Percentiles rank a stretch among this genome's conserved stretches.
These are phyloP conservation scores for Epirrita christyi DNA, from an alignment of 2,888 invertebrate genomes.

Conservation along the genomic window DNA sequence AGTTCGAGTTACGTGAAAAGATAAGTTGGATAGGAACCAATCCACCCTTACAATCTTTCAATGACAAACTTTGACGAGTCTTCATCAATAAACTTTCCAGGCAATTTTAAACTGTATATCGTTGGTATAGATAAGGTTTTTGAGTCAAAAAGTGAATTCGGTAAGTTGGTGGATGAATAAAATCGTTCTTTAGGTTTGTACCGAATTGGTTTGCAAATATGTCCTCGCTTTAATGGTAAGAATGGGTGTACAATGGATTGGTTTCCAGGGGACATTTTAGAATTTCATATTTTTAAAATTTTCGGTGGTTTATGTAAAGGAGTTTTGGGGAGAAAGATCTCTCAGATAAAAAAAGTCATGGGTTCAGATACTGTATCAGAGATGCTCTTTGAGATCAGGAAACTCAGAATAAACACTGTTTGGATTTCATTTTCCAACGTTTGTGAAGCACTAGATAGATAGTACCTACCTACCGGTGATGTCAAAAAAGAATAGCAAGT, in stretches of 20 bases:
- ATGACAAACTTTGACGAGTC: slow-evolving; percentile 42
- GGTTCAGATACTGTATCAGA: too few species aligned
- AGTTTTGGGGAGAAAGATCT: too few species aligned
- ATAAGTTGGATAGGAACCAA: slow-evolving; percentile 37
- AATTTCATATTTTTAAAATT: slow-evolving; percentile 17
- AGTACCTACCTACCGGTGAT: too few species aligned
- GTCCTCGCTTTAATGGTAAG: slow-evolving; percentile 49
- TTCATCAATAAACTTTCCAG: slow-evolving; percentile 2
- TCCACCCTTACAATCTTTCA: slow-evolving; percentile 46
- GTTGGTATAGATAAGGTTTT: slow-evolving; percentile 14
- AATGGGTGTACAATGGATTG: slow-evolving; percentile 47
- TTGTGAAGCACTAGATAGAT: too few species aligned
- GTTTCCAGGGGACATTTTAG: slow-evolving; percentile 32
- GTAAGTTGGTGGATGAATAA: slow-evolving; percentile 46
- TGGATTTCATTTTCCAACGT: too few species aligned
- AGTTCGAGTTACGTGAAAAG: slow-evolving; percentile 3
- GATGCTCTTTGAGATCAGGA: too few species aligned
- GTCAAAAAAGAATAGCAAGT: too few species aligned
- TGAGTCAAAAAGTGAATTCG: not conserved
- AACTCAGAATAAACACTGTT: too few species aligned
- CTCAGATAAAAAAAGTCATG: too few species aligned
- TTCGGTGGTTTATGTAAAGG: not conserved
- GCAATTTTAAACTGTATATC: slow-evolving; percentile 34
- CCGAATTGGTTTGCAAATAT: slow-evolving; percentile 56
- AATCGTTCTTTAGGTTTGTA: slow-evolving; percentile 48